Conservation (phyloP, 2,888 invertebrate species). For the Hololepta plana region DNA sequence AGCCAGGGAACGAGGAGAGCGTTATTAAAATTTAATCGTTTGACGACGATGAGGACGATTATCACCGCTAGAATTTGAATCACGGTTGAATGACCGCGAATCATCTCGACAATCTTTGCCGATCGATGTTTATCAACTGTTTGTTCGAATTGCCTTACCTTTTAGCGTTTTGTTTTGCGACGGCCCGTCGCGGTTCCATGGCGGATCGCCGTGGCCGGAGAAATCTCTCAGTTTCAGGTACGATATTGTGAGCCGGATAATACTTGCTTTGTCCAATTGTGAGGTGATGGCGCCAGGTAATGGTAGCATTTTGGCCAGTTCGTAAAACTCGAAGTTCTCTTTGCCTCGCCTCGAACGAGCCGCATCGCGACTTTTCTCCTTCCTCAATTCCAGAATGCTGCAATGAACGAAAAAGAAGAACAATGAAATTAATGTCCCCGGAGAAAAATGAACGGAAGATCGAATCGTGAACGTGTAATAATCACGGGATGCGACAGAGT, state of each 20-base stretch:
- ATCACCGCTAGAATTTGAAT: too few species aligned
- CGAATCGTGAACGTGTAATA: too few species aligned
- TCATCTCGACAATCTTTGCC: too few species aligned
- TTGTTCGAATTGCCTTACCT: conserved; percentile 38
- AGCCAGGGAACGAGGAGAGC: conserved; percentile 17
- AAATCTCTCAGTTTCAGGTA: conserved; percentile 90
- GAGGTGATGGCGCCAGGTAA: conserved; percentile 82
- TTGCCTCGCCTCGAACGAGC: conserved; percentile 82
- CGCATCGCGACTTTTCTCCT: conserved; percentile 87
- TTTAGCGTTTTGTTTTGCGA: conserved; percentile 64
- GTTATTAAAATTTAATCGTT: conserved; percentile 13
- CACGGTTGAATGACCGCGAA: too few species aligned
- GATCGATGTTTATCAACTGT: too few species aligned
- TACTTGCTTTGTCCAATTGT: conserved; percentile 89
- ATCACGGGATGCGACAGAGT: too few species aligned
- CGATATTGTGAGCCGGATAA: conserved; percentile 89
- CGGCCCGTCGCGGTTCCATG: conserved; percentile 76
- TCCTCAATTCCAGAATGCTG: conserved; percentile 84
- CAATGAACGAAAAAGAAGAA: conserved; percentile 25
- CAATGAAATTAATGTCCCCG: conserved; percentile 1
- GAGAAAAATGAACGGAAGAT: too few species aligned
- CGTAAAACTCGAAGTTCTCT: conserved; percentile 93
- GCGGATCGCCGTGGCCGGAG: conserved; percentile 89
- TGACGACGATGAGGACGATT: conserved; percentile 4
- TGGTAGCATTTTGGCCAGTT: conserved; percentile 87